phyloP scores from a whole-genome alignment of 2,797 vertebrate genomes.

The Liasis olivaceus region DNA sequence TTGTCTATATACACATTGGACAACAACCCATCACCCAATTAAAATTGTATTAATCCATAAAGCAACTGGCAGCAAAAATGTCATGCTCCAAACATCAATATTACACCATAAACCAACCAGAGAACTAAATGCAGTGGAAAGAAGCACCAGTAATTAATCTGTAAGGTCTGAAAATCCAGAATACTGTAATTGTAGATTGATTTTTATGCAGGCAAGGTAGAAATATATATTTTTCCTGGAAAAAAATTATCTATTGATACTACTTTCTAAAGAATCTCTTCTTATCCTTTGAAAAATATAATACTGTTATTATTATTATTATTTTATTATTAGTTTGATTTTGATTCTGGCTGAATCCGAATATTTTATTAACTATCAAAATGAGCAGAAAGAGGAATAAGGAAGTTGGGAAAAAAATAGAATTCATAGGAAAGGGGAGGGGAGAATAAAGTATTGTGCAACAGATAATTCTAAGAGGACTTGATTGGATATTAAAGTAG shows the following conservation, averaged over 20 bases:
- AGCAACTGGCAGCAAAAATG: neutral
- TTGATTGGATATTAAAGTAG: neutral
- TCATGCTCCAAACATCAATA: neutral
- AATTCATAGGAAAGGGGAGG: neutral
- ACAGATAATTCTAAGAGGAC: neutral
- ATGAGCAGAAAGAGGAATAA: neutral
- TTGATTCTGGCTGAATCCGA: neutral
- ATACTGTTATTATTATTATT: neutral
- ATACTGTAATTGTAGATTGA: neutral
- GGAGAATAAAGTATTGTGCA: no score
- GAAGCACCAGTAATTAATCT: neutral
- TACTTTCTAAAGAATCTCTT: neutral
- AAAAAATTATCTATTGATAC: neutral
- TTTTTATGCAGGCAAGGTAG: neutral
- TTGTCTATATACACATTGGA: neutral
- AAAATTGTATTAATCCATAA: neutral
- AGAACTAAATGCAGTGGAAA: neutral
- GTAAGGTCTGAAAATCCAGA: neutral
- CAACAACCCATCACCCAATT: neutral
- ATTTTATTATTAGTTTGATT: neutral
- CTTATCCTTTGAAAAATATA: neutral
- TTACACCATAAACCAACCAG: neutral
- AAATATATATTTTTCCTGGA: neutral
- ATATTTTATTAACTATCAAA: conserved; percentile 2
- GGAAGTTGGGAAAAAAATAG: neutral